Conservation (phyloP, 2,888 invertebrate species). For the Pseudococcus longispinus region DNA sequence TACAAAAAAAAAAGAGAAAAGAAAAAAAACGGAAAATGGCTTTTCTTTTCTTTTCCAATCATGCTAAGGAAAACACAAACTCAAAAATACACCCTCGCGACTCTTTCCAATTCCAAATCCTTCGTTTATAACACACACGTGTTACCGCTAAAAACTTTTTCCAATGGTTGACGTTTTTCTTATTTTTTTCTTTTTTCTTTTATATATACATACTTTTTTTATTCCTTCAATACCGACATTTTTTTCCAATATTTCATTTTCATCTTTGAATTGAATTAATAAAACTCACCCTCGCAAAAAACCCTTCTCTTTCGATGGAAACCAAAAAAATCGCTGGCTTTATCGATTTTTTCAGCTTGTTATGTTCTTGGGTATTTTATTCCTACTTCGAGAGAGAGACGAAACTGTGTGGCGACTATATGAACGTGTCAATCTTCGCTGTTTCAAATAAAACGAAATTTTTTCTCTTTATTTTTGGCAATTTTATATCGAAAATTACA, state of each 20-base stretch:
- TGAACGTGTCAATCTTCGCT: background rate
- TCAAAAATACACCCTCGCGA: slow-evolving; percentile 55
- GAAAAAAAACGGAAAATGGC: slow-evolving; percentile 47
- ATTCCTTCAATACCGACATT: slow-evolving; percentile 48
- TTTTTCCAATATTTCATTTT: slow-evolving; percentile 51
- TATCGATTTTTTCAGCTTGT: background rate
- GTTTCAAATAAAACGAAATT: background rate
- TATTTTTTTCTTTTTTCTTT: slow-evolving; percentile 28
- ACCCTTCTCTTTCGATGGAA: background rate
- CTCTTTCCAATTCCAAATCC: slow-evolving; percentile 52
- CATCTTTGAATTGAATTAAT: slow-evolving; percentile 49
- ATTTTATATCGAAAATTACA: background rate
- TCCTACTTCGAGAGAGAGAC: background rate
- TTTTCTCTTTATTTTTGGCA: background rate
- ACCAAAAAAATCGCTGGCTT: slow-evolving; percentile 15
- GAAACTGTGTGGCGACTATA: background rate
- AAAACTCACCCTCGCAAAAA: slow-evolving; percentile 33
- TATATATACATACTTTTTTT: slow-evolving; percentile 36
- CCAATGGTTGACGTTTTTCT: slow-evolving; percentile 39
- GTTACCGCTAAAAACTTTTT: slow-evolving; percentile 53
- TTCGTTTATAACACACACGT: slow-evolving; percentile 55
- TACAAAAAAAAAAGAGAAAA: background rate
- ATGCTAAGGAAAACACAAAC: slow-evolving; percentile 55
- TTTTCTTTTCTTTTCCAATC: slow-evolving; percentile 56
- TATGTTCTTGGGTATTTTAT: slow-evolving; percentile 5